phyloP scores from a whole-genome alignment of 2,888 invertebrate genomes.

The Acanthosepion lycidas region DNA sequence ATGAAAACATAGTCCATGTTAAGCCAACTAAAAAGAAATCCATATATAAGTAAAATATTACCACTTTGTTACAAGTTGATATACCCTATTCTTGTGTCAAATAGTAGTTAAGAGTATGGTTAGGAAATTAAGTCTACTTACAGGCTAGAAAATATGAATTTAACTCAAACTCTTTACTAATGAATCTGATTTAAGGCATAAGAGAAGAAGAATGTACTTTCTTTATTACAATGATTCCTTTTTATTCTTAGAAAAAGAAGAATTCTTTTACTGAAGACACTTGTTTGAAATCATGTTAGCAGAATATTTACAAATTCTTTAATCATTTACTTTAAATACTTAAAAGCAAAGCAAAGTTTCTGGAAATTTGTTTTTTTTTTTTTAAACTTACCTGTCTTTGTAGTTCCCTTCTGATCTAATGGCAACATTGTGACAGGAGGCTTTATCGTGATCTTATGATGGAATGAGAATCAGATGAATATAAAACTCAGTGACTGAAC shows the following conservation, averaged over 20 bases:
- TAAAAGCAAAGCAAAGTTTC: not conserved
- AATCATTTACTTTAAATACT: not conserved
- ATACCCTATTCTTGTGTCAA: not conserved
- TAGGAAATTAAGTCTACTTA: not conserved
- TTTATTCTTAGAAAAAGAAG: not conserved
- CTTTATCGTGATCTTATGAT: not conserved
- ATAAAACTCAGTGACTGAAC: not conserved
- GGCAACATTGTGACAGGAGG: conserved; percentile 36
- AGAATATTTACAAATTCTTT: not conserved
- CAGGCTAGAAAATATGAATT: not conserved
- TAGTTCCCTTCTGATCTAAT: conserved; percentile 38
- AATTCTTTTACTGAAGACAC: no score
- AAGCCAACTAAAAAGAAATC: not conserved
- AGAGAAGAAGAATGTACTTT: no score
- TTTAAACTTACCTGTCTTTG: conserved; percentile 34
- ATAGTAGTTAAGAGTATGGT: not conserved
- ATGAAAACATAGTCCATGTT: not conserved
- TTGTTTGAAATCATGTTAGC: not conserved
- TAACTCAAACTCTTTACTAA: not conserved
- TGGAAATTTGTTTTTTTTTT: not conserved
- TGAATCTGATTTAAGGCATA: not conserved
- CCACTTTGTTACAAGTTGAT: not conserved
- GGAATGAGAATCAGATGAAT: not conserved
- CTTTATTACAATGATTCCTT: not conserved
- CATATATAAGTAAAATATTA: not conserved